Percentiles rank a stretch among this genome's conserved stretches.
These are phyloP conservation scores for Lasioglossum baleicum DNA, from an alignment of 1,140 invertebrate genomes.

Conservation along the genomic window DNA sequence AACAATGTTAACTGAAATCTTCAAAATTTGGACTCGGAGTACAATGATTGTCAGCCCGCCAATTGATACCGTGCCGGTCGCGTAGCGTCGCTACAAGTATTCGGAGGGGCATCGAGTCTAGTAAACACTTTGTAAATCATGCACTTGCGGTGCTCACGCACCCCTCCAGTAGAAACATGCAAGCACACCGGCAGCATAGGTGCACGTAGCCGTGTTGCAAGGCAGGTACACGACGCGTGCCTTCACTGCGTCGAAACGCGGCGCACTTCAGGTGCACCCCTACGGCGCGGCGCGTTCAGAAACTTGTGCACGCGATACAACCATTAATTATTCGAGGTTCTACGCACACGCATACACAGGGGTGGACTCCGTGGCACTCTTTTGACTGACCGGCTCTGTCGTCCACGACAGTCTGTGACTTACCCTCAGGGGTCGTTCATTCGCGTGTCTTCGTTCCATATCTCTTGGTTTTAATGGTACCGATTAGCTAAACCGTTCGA, in stretches of 20 bases:
- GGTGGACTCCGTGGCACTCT: background rate
- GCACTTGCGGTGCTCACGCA: conserved; percentile 7
- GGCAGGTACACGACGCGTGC: conserved; percentile 56
- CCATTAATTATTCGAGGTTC: conserved; percentile 58
- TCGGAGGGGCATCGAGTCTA: background rate
- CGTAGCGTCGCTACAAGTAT: background rate
- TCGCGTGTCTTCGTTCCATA: conserved; percentile 32
- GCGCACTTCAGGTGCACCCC: conserved; percentile 50
- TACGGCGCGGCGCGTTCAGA: conserved; percentile 25
- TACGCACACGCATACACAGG: conserved; percentile 37
- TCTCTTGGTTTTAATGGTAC: conserved; percentile 30
- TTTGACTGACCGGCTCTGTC: conserved; percentile 19
- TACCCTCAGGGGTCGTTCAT: background rate
- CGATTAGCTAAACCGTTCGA: conserved; percentile 43
- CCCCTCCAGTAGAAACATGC: conserved; percentile 15
- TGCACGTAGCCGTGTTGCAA: conserved; percentile 26
- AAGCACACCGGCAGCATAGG: background rate
- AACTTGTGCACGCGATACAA: conserved; percentile 58
- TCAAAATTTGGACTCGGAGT: too few species aligned
- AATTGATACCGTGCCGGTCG: background rate
- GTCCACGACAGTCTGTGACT: conserved; percentile 2
- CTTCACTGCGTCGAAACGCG: conserved; percentile 45
- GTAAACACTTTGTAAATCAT: conserved; percentile 47
- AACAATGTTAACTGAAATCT: too few species aligned
- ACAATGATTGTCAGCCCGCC: too few species aligned